These are phyloP conservation scores for Zoroaster sp. DNA, from an alignment of 53 echinoderm and acorn worm genomes.

Conservation along the genomic window DNA sequence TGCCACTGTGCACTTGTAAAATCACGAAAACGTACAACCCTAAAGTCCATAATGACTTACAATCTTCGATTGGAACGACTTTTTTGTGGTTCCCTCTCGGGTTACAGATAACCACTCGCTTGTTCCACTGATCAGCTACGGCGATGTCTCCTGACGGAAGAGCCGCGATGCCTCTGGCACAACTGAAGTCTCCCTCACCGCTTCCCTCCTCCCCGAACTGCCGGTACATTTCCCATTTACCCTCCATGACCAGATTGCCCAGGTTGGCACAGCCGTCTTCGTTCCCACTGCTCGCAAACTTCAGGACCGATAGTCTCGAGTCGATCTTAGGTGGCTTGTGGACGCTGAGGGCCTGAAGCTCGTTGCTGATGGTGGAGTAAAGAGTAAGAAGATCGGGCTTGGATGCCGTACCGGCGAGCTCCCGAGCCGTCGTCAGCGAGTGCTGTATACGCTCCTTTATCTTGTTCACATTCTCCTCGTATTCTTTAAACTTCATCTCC, in stretches of 20 bases:
- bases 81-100: constrained; percentile 54
- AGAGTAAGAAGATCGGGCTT: constrained; percentile 44
- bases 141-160: constrained; percentile 53
- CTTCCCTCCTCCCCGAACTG: constrained; percentile 36
- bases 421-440: constrained; percentile 34
- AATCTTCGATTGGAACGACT: constrained; percentile 46
- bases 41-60: background rate
- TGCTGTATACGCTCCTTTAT: constrained; percentile 25
- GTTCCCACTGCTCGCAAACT: constrained; percentile 4
- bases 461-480: background rate
- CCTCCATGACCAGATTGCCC: constrained; percentile 40
- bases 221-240: constrained; percentile 23
- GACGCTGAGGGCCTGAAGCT: background rate
- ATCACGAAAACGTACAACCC: background rate
- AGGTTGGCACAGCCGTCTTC: background rate
- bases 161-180: constrained; percentile 41
- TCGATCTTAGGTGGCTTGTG: constrained; percentile 23
- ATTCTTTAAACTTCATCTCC: background rate
- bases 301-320: constrained; percentile 3
- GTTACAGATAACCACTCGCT: constrained; percentile 53
- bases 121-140: constrained; percentile 71
- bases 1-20: background rate
- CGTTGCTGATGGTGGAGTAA: constrained; percentile 38
- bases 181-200: constrained; percentile 51
- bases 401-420: constrained; percentile 22